Conservation (phyloP, 2,888 invertebrate species). For the Leucoma salicis region DNA sequence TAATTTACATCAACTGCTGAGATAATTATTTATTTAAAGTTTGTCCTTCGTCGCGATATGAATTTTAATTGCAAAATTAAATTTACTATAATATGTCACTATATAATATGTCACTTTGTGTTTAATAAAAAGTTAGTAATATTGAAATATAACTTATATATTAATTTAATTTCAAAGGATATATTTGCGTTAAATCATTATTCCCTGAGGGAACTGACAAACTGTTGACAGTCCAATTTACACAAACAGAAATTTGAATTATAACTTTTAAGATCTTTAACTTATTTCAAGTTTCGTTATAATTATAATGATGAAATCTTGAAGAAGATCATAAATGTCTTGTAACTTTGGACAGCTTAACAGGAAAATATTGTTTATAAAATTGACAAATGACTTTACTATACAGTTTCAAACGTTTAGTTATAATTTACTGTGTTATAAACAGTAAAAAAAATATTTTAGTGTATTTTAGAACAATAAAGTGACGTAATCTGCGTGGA, state of each 20-base stretch:
- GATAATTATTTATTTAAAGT: no score
- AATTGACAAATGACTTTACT: constrained; percentile 1
- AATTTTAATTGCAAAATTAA: neutral
- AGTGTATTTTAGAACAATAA: no score
- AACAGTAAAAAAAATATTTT: no score
- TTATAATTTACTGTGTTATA: no score
- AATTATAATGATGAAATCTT: neutral
- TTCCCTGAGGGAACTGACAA: constrained; percentile 10
- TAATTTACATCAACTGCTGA: no score
- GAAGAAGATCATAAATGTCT: neutral
- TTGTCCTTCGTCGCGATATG: no score
- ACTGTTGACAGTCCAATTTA: constrained; percentile 12
- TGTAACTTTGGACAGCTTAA: neutral
- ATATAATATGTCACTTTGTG: no score
- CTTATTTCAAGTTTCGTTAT: constrained; percentile 3
- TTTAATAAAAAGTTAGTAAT: no score
- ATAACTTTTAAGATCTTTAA: constrained; percentile 7
- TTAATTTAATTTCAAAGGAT: neutral
- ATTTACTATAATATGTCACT: no score
- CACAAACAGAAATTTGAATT: constrained; percentile 10
- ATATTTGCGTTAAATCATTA: constrained; percentile 9
- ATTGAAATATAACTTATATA: neutral
- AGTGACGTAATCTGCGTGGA: no score
- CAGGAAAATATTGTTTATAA: neutral
- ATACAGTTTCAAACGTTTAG: no score